A percentile compares a stretch with the other conserved stretches of the same genome.
These are phyloP conservation scores for Brachionus rubens DNA, from an alignment of 1,140 invertebrate genomes.

Conservation along the genomic window DNA sequence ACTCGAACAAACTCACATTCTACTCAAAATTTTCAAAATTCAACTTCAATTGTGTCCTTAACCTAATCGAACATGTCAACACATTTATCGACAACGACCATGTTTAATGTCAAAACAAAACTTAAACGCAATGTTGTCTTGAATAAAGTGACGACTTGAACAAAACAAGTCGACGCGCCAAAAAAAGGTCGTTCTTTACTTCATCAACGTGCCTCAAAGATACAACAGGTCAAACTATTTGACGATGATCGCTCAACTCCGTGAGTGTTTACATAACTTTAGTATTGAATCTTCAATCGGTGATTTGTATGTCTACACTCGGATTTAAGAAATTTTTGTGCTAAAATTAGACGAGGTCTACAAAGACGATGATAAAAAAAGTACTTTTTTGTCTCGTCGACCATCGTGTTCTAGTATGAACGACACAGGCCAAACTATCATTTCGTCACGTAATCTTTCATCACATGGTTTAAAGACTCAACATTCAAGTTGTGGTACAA, in stretches of 20 bases:
- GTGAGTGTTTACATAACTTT: constrained; percentile 33
- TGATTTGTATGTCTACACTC: constrained; percentile 28
- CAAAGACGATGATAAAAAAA: constrained; percentile 11
- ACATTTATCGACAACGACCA: constrained; percentile 1
- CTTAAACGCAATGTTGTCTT: too few species aligned
- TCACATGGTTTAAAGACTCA: neutral
- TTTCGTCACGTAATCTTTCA: neutral
- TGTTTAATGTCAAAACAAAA: neutral
- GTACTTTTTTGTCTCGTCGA: neutral
- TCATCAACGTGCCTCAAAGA: neutral
- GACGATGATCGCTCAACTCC: constrained; percentile 3
- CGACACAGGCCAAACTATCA: neutral
- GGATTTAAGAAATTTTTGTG: constrained; percentile 18
- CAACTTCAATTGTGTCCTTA: constrained; percentile 16
- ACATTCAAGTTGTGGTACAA: neutral
- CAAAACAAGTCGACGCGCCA: too few species aligned
- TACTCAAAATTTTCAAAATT: constrained; percentile 18
- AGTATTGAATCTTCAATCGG: neutral
- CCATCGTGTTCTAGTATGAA: constrained; percentile 12
- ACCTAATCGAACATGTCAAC: neutral
- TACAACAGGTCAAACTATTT: too few species aligned
- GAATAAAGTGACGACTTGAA: too few species aligned
- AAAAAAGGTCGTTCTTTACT: too few species aligned
- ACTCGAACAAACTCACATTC: neutral
- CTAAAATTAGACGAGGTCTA: constrained; percentile 10